These are phyloP conservation scores for Sebastes cheni DNA, from an alignment of 2,797 vertebrate genomes.

Conservation along the genomic window DNA sequence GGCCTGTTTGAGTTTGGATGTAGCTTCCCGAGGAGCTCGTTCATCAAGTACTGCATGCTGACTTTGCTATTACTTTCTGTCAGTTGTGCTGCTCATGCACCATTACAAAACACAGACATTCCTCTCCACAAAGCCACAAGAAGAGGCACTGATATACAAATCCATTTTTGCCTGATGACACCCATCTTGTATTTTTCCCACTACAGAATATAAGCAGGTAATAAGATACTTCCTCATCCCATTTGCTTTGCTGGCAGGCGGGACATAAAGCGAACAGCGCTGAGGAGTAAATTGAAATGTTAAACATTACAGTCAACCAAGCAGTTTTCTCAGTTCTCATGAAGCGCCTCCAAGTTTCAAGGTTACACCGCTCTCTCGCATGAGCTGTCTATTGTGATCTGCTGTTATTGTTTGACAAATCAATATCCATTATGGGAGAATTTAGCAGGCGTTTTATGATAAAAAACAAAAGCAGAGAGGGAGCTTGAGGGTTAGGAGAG, in stretches of 20 bases:
- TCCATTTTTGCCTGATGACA: constrained; percentile 12
- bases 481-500: not conserved
- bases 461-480: constrained; percentile 5
- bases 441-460: constrained; percentile 49
- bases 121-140: not conserved
- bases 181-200: constrained; percentile 36
- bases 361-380: constrained; percentile 18
- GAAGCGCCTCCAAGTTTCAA: constrained; percentile 35
- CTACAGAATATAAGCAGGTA: constrained; percentile 56
- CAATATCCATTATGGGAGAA: constrained; percentile 59
- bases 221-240: constrained; percentile 46
- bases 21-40: constrained; percentile 1
- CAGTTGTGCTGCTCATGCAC: constrained; percentile 14
- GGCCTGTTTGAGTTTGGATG: constrained; percentile 1
- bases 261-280: constrained; percentile 26
- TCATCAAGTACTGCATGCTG: constrained; percentile 11
- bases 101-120: constrained; percentile 4
- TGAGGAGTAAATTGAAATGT: constrained; percentile 64
- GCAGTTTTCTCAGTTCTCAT: constrained; percentile 41
- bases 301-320: constrained; percentile 42
- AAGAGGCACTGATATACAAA: not conserved
- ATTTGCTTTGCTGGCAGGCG: constrained; percentile 36
- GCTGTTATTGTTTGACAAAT: constrained; percentile 68
- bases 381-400: constrained; percentile 46
- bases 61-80: constrained; percentile 28